Evolutionary conservation across 2,797 vertebrate genomes (phyloP).

Genomic region (Hapalemur alaotrensis): DNA sequence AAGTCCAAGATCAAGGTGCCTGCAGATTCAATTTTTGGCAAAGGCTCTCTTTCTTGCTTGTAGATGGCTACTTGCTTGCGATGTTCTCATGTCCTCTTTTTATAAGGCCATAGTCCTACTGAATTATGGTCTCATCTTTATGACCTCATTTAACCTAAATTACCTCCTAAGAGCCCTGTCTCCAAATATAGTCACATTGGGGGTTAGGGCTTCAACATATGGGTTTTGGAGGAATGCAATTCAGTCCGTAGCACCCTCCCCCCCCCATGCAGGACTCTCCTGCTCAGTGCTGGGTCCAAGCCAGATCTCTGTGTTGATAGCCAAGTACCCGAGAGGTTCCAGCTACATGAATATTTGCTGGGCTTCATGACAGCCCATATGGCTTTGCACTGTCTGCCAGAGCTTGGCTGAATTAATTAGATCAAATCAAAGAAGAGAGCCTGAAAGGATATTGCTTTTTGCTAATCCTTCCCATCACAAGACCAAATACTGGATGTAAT

Average conservation of each 20-base stretch:
- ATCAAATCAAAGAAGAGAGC: conserved; percentile 52
- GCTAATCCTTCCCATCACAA: conserved; percentile 3
- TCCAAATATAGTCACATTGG: not conserved
- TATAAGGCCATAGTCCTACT: not conserved
- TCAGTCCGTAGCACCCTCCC: not conserved
- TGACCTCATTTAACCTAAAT: not conserved
- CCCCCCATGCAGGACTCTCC: not conserved
- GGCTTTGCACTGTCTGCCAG: conserved; percentile 63
- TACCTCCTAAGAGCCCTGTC: not conserved
- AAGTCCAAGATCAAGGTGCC: not conserved
- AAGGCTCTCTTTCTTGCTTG: not conserved
- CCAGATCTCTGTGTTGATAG: conserved; percentile 32
- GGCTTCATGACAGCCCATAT: conserved; percentile 61
- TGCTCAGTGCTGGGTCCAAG: not conserved
- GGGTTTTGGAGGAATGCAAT: not conserved
- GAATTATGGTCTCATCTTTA: not conserved
- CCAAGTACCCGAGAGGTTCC: conserved; percentile 59
- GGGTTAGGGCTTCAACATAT: not conserved
- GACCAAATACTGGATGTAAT: not conserved
- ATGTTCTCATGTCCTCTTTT: not conserved
- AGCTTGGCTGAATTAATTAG: conserved; percentile 62
- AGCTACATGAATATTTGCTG: conserved; percentile 67
- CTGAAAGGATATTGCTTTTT: conserved; percentile 35
- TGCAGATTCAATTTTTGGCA: not conserved
- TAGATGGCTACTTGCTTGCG: not conserved